Conservation (phyloP, 2,888 invertebrate species). For the Agapostemon virescens region DNA sequence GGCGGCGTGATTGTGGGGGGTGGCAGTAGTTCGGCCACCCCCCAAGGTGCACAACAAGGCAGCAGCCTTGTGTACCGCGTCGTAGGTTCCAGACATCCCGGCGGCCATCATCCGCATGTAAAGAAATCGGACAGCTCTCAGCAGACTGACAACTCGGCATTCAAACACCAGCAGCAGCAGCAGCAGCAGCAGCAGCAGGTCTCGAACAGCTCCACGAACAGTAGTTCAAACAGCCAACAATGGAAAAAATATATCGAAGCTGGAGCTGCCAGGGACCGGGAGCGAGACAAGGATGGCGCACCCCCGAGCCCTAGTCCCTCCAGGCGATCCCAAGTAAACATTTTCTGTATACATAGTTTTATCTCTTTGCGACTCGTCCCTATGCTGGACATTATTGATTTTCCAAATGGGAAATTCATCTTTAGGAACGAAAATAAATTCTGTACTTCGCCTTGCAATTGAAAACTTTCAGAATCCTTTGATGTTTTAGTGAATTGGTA, state of each 20-base stretch:
- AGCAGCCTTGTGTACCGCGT: slow-evolving; percentile 78
- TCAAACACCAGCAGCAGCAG: slow-evolving; percentile 76
- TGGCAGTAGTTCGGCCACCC: slow-evolving; percentile 79
- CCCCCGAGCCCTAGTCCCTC: slow-evolving; percentile 79
- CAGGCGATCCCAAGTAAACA: slow-evolving; percentile 75
- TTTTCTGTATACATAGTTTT: slow-evolving; percentile 28
- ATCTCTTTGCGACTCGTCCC: background rate
- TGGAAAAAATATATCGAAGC: slow-evolving; percentile 81
- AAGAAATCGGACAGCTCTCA: slow-evolving; percentile 82
- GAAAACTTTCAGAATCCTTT: background rate
- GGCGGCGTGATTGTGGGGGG: slow-evolving; percentile 78
- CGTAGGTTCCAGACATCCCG: slow-evolving; percentile 76
- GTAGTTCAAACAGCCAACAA: slow-evolving; percentile 80
- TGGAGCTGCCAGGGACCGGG: slow-evolving; percentile 77
- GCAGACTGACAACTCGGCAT: slow-evolving; percentile 82
- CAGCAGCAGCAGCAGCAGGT: slow-evolving; percentile 70
- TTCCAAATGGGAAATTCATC: slow-evolving; percentile 11
- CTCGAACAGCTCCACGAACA: slow-evolving; percentile 68
- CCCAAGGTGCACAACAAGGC: slow-evolving; percentile 77
- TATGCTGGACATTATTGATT: slow-evolving; percentile 31
- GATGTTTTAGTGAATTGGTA: background rate
- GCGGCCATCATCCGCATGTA: slow-evolving; percentile 75
- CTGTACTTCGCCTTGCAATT: too few relatives aligned
- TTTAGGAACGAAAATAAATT: background rate
- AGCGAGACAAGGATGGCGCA: slow-evolving; percentile 77